phyloP scores from a whole-genome alignment of 2,797 vertebrate species.

The Sebastiscus albofasciatus region DNA sequence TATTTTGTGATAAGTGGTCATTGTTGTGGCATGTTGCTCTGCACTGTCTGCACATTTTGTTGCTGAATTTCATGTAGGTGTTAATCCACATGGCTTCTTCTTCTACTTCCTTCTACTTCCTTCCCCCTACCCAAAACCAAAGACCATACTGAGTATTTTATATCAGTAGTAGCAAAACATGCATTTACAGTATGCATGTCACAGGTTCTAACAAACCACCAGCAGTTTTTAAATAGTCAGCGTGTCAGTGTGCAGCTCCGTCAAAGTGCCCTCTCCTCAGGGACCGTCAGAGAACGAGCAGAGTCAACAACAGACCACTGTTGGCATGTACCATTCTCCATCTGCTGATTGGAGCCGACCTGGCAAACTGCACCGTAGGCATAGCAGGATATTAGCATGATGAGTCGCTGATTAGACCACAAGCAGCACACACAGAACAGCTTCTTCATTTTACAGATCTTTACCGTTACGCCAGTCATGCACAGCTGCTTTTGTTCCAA shows the following conservation, averaged over 20 bases:
- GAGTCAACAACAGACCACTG: conserved; percentile 35
- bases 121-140: no score
- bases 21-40: neutral
- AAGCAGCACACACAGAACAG: neutral
- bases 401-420: conserved; percentile 28
- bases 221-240: conserved; percentile 11
- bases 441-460: neutral
- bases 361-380: conserved; percentile 43
- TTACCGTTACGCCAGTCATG: neutral
- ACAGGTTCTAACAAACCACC: neutral
- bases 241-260: conserved; percentile 12
- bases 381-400: conserved; percentile 37
- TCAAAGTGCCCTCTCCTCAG: conserved; percentile 2
- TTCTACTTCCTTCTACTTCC: neutral
- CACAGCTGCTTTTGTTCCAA: neutral
- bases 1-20: neutral
- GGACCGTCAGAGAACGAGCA: conserved; percentile 3
- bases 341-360: conserved; percentile 33
- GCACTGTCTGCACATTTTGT: neutral
- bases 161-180: neutral
- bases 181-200: neutral
- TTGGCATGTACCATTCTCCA: conserved; percentile 31
- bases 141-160: neutral
- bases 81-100: neutral
- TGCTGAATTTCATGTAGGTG: neutral